phyloP scores from a whole-genome alignment of 1,140 invertebrate genomes.

The Maniola jurtina region DNA sequence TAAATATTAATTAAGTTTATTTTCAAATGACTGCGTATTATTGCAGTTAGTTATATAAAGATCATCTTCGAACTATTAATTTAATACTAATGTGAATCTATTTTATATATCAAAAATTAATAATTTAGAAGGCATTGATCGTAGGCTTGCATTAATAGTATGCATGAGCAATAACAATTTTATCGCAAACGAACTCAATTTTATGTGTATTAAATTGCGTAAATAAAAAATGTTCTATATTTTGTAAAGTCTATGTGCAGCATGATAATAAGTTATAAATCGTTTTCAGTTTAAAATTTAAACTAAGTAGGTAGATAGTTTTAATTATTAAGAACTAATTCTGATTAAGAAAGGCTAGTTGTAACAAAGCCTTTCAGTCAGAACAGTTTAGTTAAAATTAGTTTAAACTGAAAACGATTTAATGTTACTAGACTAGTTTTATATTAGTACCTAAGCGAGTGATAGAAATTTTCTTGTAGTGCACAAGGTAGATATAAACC shows the following conservation, averaged over 20 bases:
- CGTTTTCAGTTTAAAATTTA: neutral
- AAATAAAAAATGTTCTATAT: neutral
- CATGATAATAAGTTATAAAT: neutral
- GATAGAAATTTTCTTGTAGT: no score
- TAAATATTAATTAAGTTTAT: constrained; percentile 39
- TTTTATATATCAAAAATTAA: constrained; percentile 14
- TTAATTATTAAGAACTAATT: no score
- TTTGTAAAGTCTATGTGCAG: neutral
- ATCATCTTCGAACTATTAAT: constrained; percentile 14
- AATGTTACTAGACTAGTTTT: no score
- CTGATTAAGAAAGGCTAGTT: no score
- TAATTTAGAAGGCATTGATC: constrained; percentile 37
- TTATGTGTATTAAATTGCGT: neutral
- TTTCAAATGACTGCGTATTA: constrained; percentile 7
- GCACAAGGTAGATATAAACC: no score
- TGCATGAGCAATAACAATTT: constrained; percentile 21
- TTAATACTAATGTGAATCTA: neutral
- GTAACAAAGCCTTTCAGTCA: no score
- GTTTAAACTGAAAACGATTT: no score
- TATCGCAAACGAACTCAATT: constrained; percentile 6
- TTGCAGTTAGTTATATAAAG: neutral
- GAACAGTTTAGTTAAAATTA: no score
- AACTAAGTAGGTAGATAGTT: no score
- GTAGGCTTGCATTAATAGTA: constrained; percentile 22
- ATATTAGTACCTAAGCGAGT: no score